phyloP scores from a whole-genome alignment of 2,888 invertebrate species.

The Odontocolon sp. region DNA sequence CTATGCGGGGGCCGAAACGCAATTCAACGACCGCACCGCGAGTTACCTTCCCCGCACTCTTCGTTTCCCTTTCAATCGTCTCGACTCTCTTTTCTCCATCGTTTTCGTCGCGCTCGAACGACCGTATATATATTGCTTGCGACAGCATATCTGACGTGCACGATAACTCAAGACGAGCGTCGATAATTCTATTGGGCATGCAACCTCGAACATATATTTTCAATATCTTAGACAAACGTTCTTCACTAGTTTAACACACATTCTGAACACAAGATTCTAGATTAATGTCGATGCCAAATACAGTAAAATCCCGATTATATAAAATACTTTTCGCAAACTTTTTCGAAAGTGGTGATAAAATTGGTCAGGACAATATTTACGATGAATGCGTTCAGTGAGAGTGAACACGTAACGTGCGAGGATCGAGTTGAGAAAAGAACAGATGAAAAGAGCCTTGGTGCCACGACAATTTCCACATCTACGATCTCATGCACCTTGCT shows the following conservation, averaged over 20 bases:
- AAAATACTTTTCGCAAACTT: too few relatives aligned
- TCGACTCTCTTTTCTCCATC: neutral
- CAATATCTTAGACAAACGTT: neutral
- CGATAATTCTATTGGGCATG: slow-evolving; percentile 26
- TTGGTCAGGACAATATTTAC: too few relatives aligned
- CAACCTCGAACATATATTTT: neutral
- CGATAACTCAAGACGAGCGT: slow-evolving; percentile 23
- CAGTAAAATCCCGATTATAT: too few relatives aligned
- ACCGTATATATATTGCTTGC: neutral
- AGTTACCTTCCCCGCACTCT: neutral
- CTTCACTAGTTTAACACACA: slow-evolving; percentile 7
- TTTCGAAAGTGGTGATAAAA: too few relatives aligned
- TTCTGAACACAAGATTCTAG: too few relatives aligned
- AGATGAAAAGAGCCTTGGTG: slow-evolving; percentile 28
- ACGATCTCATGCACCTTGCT: neutral
- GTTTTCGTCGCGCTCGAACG: neutral
- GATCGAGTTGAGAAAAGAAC: neutral
- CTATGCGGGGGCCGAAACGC: slow-evolving; percentile 12
- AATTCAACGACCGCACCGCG: slow-evolving; percentile 5
- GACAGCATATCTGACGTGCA: slow-evolving; percentile 2
- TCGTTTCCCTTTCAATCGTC: neutral
- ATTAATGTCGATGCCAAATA: too few relatives aligned
- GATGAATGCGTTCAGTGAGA: neutral
- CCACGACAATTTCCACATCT: neutral
- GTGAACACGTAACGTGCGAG: neutral